These are phyloP conservation scores for Corydoras maculifer DNA, from an alignment of 2,113 vertebrate genomes.

Conservation along the genomic window DNA sequence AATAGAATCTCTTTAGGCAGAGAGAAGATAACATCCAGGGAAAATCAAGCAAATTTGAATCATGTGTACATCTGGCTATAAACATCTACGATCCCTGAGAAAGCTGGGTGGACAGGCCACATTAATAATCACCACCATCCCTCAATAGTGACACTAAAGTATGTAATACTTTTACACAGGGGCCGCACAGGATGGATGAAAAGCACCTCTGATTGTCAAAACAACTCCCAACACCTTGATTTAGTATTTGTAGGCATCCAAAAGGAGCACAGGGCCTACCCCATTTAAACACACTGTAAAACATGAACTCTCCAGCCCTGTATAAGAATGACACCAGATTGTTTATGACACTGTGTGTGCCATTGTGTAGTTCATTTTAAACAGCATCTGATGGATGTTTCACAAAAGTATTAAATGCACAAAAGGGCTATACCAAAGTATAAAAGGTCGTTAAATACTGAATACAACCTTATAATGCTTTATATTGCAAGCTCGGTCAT, in stretches of 20 bases:
- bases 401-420: too few relatives aligned
- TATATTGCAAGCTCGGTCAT: too few relatives aligned
- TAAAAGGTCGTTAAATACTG: too few relatives aligned
- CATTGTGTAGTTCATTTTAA: too few relatives aligned
- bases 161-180: constrained; percentile 9
- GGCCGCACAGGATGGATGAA: neutral
- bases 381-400: too few relatives aligned
- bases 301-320: neutral
- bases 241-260: neutral
- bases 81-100: constrained; percentile 16
- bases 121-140: constrained; percentile 18
- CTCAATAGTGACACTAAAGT: constrained; percentile 2
- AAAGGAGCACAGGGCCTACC: neutral
- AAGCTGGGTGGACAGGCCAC: neutral
- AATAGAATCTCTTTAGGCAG: constrained; percentile 12
- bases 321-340: neutral
- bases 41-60: constrained; percentile 21
- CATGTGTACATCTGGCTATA: constrained; percentile 30
- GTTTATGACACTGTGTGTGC: too few relatives aligned
- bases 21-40: constrained; percentile 23
- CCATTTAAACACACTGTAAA: neutral
- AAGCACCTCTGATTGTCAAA: neutral
- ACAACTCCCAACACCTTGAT: constrained; percentile 7
- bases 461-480: too few relatives aligned
- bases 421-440: too few relatives aligned